Evolutionary conservation across 2,113 vertebrate species (phyloP), one percentile per base, ranked within the genome.

Genomic region (Spea bombifrons): DNA sequence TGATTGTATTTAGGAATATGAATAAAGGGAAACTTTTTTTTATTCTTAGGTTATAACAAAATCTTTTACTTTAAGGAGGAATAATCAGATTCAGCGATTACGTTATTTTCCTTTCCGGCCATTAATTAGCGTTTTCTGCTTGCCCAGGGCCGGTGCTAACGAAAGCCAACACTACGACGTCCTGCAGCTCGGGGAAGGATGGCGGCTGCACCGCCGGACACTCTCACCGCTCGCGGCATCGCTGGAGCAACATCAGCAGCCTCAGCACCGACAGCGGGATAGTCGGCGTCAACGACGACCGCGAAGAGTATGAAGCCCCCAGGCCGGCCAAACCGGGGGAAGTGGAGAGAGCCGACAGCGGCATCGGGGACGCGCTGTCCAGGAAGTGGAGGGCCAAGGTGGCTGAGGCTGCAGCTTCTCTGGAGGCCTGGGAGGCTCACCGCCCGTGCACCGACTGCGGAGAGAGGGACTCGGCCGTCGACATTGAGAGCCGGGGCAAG

Each of bases 181-280:
- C 91, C 83, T 52, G 93, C 92, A 88, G 89, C 88, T 84, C 90
- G 73, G 43, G 91, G 53, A 68, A 86, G 84, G 12, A 92, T 85
- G n/a, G 88, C 73, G 47, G 87, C 9, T 78, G 7, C 0, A 5
- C 75, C 5, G 69, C 76, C 1, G 49, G 84, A 10, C 74, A 83
- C 61, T 86, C 78, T 7, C 81, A 87, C 4, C 84, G 83, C 69
- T 86, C 87, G 70, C 87, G 93, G 59, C 94, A 92, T 63, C 95
- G 94, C 47, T 96, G 96, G 95, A 96, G 95, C 86, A 96, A 94
- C 4, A 87, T 95, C 83, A 96, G 95, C 90, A 95, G 94, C 84
- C 88, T 96, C 83, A 97, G 95, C 52, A 92, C 93, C 0, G 96
- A 96, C 93, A 97, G 95, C 0, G 94, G 94, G 0, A 93, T 97